Base-by-base conservation (phyloP, 1,140 invertebrate species). In the Alviniconcha marisindica region DNA sequence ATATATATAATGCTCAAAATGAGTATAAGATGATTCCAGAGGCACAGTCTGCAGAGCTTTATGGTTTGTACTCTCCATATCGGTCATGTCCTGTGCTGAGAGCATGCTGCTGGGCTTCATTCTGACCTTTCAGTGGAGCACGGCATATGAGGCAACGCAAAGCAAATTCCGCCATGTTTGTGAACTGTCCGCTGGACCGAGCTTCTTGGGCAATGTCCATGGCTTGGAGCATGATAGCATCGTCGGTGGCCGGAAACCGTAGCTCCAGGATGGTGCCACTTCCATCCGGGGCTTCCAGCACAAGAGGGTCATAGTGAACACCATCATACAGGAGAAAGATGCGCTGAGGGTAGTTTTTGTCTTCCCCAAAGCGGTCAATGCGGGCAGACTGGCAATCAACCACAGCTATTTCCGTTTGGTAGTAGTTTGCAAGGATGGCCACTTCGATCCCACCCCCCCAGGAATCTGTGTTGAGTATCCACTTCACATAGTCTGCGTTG, bases 401-500 rank as follows among this genome's bases (percentile, higher is more conserved):
- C 12, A 98, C 98, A 88, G 96, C 97, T 93, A 99, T 98, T 94
- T 99, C 98, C 84, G 98, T 93, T 56, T 96, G 96, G 93, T 97
- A 99, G 93, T 96, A 96, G 89, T 96, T 95, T 4, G 97, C 96
- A n/a, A 99, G 93, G 83, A 99, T 97, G 2, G 97, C 94, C 4
- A 98, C 94, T 94, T 99, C 98, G 87, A 99, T 99, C 66, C 96
- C 98, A 88, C 98, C 98, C 84, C 98, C 98, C 98, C 98, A 99
- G 0, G 97, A 91, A 38, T 91, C 89, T 21, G 87, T 84, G 54
- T 91, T 89, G 85, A 86, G 84, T 40, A 93, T 93, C 92, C 92
- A 93, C 33, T 95, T 94, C 90, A 96, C 97, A 91, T 99, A 99
- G 85, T 97, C 96, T 0, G 93, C 90, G 90, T 97, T 97, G 0